A percentile compares a stretch with the other conserved stretches of the same genome.
Conservation (phyloP, 2,888 invertebrate species). For the Heliconius aoede region DNA sequence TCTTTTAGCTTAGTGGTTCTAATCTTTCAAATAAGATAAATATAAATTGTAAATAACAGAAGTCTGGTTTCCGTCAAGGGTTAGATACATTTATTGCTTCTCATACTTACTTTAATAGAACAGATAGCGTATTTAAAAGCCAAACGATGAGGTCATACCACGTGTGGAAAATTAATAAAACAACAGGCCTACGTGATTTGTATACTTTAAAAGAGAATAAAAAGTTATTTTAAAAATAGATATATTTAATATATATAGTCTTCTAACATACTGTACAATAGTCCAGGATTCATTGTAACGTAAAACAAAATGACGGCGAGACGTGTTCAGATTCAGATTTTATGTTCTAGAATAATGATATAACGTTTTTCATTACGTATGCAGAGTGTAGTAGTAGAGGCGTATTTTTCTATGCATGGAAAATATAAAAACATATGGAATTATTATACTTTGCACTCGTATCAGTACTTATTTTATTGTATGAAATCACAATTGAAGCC, state of each 20-base stretch:
- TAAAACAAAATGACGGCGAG: background rate
- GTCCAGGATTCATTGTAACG: background rate
- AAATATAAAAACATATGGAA: background rate
- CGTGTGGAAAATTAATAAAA: slow-evolving; percentile 46
- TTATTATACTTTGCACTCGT: background rate
- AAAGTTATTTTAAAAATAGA: background rate
- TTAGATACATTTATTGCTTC: slow-evolving; percentile 42
- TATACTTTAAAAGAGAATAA: slow-evolving; percentile 1
- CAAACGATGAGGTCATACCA: slow-evolving; percentile 50
- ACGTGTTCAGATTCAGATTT: slow-evolving; percentile 4
- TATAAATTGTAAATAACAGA: background rate
- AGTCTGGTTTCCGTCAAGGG: slow-evolving; percentile 44
- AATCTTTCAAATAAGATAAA: background rate
- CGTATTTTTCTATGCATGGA: background rate
- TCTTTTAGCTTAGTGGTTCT: slow-evolving; percentile 1
- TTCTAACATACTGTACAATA: no score
- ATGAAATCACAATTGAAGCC: background rate
- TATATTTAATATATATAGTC: background rate
- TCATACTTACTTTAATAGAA: slow-evolving; percentile 29
- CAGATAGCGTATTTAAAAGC: slow-evolving; percentile 44
- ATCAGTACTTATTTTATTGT: background rate
- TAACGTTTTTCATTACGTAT: slow-evolving; percentile 1
- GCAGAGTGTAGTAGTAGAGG: background rate
- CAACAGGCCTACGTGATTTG: slow-evolving; percentile 29
- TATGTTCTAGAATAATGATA: slow-evolving; percentile 7